A percentile compares a stretch with the other conserved stretches of the same genome.
Evolutionary conservation across 2,888 invertebrate genomes (phyloP).

Genomic region (Prosopocoilus inquinatus): DNA sequence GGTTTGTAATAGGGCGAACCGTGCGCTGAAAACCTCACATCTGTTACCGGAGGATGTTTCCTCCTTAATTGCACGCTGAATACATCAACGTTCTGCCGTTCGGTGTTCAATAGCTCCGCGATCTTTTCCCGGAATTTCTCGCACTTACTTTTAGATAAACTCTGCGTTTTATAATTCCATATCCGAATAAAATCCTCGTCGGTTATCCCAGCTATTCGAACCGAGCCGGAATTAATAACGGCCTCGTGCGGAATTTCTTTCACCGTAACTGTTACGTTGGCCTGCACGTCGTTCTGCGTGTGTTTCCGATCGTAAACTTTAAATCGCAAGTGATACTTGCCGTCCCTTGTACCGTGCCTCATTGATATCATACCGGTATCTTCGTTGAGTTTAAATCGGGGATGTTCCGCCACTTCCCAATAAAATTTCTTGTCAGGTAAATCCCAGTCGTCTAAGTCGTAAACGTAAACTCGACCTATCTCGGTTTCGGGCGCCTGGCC

Average conservation of each 20-base stretch:
- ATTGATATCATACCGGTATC: constrained; percentile 95
- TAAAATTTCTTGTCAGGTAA: constrained; percentile 95
- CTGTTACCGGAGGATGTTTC: constrained; percentile 85
- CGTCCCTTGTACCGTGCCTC: constrained; percentile 88
- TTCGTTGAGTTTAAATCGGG: constrained; percentile 83
- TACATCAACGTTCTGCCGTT: constrained; percentile 88
- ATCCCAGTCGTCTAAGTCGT: constrained; percentile 99
- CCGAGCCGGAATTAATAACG: constrained; percentile 91
- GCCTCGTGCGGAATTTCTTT: constrained; percentile 95
- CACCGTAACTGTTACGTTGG: constrained; percentile 94
- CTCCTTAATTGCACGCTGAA: constrained; percentile 92
- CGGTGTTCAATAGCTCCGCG: constrained; percentile 79
- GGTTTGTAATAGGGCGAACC: constrained; percentile 96
- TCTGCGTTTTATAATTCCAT: constrained; percentile 88
- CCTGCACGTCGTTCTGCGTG: constrained; percentile 91
- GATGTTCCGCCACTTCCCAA: constrained; percentile 86
- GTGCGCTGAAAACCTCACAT: constrained; percentile 91
- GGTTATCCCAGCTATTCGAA: constrained; percentile 88
- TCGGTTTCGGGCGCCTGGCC: constrained; percentile 84
- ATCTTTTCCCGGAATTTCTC: constrained; percentile 88
- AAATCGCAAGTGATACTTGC: constrained; percentile 76
- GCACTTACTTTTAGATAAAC: constrained; percentile 80
- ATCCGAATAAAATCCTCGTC: constrained; percentile 96
- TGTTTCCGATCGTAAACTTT: constrained; percentile 93
- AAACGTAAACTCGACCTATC: constrained; percentile 94